These are phyloP conservation scores for Pocota personata DNA, from an alignment of 2,888 invertebrate species.

Conservation along the genomic window DNA sequence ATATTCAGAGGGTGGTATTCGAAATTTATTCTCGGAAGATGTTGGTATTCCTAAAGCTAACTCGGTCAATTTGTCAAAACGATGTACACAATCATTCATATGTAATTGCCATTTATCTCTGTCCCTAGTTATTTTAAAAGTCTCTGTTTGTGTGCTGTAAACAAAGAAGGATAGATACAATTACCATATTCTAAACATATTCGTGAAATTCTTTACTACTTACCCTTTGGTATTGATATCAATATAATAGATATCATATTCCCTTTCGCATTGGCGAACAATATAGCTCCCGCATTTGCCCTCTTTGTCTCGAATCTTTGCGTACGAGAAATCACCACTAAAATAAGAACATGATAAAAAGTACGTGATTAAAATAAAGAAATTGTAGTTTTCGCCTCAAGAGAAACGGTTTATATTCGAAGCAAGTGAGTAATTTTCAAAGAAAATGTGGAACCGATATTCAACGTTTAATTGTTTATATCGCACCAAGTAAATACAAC, in stretches of 20 bases:
- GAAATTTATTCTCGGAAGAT: slow-evolving; percentile 77
- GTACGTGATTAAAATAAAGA: slow-evolving; percentile 9
- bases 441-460: too few species aligned
- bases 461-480: too few species aligned
- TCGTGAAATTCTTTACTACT: slow-evolving; percentile 68
- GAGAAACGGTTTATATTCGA: neutral
- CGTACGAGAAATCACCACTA: slow-evolving; percentile 92
- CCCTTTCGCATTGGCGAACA: slow-evolving; percentile 91
- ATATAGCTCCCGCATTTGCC: slow-evolving; percentile 92
- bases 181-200: neutral
- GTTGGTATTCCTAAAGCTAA: slow-evolving; percentile 80
- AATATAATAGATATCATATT: slow-evolving; percentile 91
- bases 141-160: slow-evolving; percentile 86
- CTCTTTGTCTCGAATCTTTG: slow-evolving; percentile 91
- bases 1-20: slow-evolving; percentile 94
- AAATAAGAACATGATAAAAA: slow-evolving; percentile 75
- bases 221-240: slow-evolving; percentile 91
- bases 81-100: slow-evolving; percentile 76
- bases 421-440: neutral
- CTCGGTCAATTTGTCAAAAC: slow-evolving; percentile 78
- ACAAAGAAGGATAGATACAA: slow-evolving; percentile 1
- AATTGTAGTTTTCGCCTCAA: neutral
- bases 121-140: slow-evolving; percentile 85
- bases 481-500: too few species aligned
- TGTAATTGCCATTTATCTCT: slow-evolving; percentile 79